phyloP scores from a whole-genome alignment of 37 sponge, comb jelly and placozoan genomes.

The Bolinopsis microptera region DNA sequence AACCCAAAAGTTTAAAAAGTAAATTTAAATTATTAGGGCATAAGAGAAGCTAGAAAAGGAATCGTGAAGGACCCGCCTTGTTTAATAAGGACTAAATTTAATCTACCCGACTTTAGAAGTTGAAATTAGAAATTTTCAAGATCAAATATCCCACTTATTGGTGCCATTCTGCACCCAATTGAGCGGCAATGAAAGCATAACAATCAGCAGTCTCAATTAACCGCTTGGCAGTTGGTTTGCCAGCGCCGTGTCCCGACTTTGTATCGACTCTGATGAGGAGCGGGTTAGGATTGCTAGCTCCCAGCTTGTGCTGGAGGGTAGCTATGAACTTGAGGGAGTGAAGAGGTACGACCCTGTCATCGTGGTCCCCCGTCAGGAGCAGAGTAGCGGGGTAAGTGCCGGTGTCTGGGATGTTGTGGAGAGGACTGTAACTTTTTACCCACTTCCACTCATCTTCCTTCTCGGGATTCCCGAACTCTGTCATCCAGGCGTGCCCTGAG shows the following conservation, averaged over 20 bases:
- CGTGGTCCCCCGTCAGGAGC: slow-evolving; percentile 93
- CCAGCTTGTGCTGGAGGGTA: slow-evolving; percentile 73
- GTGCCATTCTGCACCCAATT: neutral
- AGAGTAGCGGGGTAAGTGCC: slow-evolving; percentile 86
- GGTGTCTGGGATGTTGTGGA: slow-evolving; percentile 77
- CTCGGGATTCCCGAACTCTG: slow-evolving; percentile 92
- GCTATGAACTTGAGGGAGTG: slow-evolving; percentile 94
- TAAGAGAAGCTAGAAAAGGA: too few relatives aligned
- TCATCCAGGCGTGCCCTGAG: slow-evolving; percentile 72
- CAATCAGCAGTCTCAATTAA: slow-evolving; percentile 84
- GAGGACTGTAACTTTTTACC: slow-evolving; percentile 82
- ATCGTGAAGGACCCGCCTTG: too few relatives aligned
- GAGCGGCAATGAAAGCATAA: slow-evolving; percentile 78
- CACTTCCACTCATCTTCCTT: slow-evolving; percentile 78
- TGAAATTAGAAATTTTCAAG: too few relatives aligned
- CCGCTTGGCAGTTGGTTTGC: slow-evolving; percentile 94
- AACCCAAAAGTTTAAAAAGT: too few relatives aligned
- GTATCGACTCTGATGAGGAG: slow-evolving; percentile 87
- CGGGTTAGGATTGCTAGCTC: slow-evolving; percentile 70
- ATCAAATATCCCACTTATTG: too few relatives aligned
- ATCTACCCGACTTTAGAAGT: too few relatives aligned
- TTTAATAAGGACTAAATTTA: too few relatives aligned
- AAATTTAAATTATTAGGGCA: too few relatives aligned
- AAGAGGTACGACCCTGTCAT: slow-evolving; percentile 96
- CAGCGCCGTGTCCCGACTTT: slow-evolving; percentile 94